These are phyloP conservation scores for Dicycla oo DNA, from an alignment of 2,888 invertebrate species.

Conservation along the genomic window DNA sequence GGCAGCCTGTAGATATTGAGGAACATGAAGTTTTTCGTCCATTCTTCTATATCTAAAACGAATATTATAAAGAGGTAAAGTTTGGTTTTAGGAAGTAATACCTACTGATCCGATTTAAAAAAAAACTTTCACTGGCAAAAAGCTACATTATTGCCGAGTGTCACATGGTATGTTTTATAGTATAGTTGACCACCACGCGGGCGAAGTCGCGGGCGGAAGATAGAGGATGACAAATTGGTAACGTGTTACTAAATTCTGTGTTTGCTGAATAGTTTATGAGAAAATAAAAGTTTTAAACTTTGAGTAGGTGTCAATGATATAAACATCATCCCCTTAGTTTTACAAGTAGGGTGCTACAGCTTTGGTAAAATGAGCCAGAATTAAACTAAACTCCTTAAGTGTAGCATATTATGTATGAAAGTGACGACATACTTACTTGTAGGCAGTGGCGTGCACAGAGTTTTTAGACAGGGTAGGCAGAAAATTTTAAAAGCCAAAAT, in stretches of 20 bases:
- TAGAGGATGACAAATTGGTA: background rate
- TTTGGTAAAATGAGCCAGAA: constrained; percentile 17
- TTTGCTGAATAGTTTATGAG: background rate
- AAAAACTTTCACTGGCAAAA: background rate
- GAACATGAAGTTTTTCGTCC: background rate
- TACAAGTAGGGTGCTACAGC: constrained; percentile 2
- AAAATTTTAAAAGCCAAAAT: too few relatives aligned
- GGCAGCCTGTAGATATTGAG: constrained; percentile 1
- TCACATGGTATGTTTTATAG: background rate
- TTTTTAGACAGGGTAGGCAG: too few relatives aligned
- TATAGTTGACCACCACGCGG: background rate
- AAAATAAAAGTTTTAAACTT: background rate
- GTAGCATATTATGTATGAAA: constrained; percentile 32
- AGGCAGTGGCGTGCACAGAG: too few relatives aligned
- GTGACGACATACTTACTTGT: constrained; percentile 1
- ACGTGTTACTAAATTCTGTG: too few relatives aligned
- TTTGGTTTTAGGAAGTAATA: background rate
- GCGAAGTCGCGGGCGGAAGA: background rate
- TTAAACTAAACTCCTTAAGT: constrained; percentile 26
- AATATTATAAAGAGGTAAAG: background rate
- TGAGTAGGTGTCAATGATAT: background rate
- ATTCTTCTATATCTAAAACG: background rate
- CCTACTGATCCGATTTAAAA: background rate
- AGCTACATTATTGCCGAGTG: background rate
- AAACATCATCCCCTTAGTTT: background rate